Conservation (phyloP, 2,113 vertebrate genomes). For the Willisornis vidua region DNA sequence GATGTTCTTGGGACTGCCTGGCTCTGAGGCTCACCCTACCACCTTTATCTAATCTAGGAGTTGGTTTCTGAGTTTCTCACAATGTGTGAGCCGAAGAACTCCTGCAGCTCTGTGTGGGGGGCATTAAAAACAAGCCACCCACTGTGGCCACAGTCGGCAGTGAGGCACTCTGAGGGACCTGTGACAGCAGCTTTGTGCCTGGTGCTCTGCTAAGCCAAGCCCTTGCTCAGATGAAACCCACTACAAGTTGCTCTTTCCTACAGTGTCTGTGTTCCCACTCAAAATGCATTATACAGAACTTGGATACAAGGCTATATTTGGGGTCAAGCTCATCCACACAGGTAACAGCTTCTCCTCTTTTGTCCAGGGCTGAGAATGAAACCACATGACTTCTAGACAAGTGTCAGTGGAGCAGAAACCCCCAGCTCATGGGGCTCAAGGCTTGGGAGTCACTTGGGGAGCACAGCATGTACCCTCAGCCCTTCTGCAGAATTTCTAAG, state of each 20-base stretch:
- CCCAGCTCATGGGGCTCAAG: background rate
- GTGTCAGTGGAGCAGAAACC: background rate
- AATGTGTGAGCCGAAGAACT: background rate
- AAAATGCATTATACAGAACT: background rate
- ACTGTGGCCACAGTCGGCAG: background rate
- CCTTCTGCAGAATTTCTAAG: conserved; percentile 9
- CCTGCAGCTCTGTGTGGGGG: background rate
- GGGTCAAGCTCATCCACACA: background rate
- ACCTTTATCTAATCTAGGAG: background rate
- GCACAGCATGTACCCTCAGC: background rate
- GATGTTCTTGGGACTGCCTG: background rate
- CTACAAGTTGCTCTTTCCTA: background rate
- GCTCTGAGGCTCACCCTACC: background rate
- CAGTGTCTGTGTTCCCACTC: fast-evolving
- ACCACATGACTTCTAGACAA: background rate
- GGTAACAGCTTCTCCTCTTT: background rate
- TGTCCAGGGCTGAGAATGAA: background rate
- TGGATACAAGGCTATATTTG: background rate
- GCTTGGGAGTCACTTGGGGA: background rate
- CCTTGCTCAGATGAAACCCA: background rate
- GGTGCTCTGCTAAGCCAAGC: background rate
- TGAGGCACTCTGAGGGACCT: background rate
- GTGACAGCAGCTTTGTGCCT: background rate
- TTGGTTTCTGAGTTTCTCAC: background rate
- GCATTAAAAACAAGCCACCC: background rate